Evolutionary conservation across 2,888 invertebrate species (phyloP), one percentile per base, ranked within the genome.

Genomic region (Archaeoteleia sp.): DNA sequence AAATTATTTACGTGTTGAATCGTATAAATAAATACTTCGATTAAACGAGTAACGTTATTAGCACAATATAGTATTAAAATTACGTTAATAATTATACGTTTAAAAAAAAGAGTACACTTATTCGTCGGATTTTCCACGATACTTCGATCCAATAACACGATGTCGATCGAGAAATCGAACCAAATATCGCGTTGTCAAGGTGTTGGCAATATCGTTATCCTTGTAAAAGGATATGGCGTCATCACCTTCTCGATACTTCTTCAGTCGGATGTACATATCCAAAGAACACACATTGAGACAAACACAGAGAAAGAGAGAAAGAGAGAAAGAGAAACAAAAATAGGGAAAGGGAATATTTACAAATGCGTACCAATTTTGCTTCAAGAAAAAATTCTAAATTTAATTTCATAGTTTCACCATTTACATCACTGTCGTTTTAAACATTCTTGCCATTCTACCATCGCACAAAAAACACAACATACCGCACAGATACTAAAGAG

Each of bases 161-260:
- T 23, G 54, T 35, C 34, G 35, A 45, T 39, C 43, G 55, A 55
- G 55, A 61, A 67, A 62, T 62, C 67, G 54, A 12, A 57, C 67
- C 67, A 57, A 67, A 53, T 67, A 57, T 55, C 61, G 55, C 61
- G 55, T 60, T 48, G 67, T 57, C 67, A 61, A 67, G 61, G 67
- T 46, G 51, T 62, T 34, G 39, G 67, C 55, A 51, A 61, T 57
- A 61, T 61, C 61, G 61, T 61, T 62, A 67, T 57, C 67, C 55
- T 67, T 67, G 67, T 67, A 57, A 57, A 67, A 67, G 67, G 66
- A 66, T 66, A 66, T 66, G 66, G 61, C 61, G 55, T 67, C 61
- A 61, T 67, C 60, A 61, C 67, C 60, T 67, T 55, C 57, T 51
- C 61, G 61, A 57, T 57, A 35, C 60, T 51, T 55, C 67, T 57